A percentile compares a stretch with the other conserved stretches of the same genome.
Conservation (phyloP, 92 coral and sea anemone genomes). For the Phenganax stokvisi region DNA sequence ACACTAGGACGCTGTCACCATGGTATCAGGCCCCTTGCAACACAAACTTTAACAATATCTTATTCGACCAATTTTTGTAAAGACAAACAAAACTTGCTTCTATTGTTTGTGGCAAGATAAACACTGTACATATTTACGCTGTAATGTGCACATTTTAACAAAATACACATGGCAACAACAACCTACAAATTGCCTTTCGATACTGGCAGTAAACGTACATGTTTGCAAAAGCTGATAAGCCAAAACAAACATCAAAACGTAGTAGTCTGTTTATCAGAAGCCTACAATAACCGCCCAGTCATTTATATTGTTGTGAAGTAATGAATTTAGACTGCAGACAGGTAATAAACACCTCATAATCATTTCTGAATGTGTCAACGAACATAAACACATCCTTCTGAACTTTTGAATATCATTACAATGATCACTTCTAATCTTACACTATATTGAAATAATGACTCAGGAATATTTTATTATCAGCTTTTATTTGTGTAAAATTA, state of each 20-base stretch:
- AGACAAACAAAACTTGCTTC: not conserved
- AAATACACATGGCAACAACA: not conserved
- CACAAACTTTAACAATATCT: not conserved
- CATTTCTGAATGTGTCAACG: conserved; percentile 21
- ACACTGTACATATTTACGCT: not conserved
- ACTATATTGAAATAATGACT: conserved; percentile 3
- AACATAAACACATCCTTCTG: not conserved
- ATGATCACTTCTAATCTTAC: conserved; percentile 4
- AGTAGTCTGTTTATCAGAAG: not conserved
- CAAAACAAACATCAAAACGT: conserved; percentile 2
- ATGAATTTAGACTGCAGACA: conserved; percentile 4
- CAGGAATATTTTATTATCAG: not conserved
- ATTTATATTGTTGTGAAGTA: not conserved
- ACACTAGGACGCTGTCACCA: conserved; percentile 31
- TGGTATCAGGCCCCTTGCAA: not conserved
- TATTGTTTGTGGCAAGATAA: not conserved
- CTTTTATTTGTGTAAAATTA: not conserved
- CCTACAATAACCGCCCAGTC: not conserved
- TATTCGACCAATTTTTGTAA: not conserved
- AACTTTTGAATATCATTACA: not conserved
- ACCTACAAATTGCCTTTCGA: not conserved
- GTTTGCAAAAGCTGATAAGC: conserved; percentile 5
- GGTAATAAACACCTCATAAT: conserved; percentile 7
- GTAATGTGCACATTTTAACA: not conserved
- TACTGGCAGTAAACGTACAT: too few species aligned